Evolutionary conservation across 2,888 invertebrate genomes (phyloP).

Genomic region (Torymus auratus): DNA sequence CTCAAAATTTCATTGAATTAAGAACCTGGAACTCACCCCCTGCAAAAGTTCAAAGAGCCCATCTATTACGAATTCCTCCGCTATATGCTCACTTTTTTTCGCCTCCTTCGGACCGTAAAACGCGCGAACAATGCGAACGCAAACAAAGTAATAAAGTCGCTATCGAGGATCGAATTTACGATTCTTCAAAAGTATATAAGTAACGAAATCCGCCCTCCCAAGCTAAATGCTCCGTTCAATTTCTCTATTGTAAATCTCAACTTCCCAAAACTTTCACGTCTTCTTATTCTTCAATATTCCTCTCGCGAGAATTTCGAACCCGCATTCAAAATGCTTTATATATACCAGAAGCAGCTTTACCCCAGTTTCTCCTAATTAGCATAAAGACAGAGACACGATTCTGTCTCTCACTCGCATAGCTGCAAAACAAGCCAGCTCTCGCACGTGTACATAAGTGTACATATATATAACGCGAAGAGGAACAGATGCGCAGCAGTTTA

Average conservation of each 20-base stretch:
- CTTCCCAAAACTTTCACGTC: neutral
- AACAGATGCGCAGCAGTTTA: neutral
- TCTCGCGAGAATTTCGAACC: no score
- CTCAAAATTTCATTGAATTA: no score
- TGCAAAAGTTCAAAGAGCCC: no score
- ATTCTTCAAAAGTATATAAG: neutral
- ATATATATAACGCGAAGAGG: neutral
- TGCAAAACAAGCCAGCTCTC: neutral
- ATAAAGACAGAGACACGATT: neutral
- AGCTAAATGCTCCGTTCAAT: neutral
- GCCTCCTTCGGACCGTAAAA: neutral
- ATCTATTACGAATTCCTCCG: no score
- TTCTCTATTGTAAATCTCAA: neutral
- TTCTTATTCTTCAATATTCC: no score
- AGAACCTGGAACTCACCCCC: no score
- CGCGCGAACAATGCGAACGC: neutral
- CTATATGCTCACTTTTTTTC: neutral
- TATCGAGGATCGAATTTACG: constrained; percentile 10
- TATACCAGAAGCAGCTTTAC: neutral
- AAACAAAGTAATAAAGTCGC: constrained; percentile 38
- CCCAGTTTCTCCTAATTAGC: constrained; percentile 23
- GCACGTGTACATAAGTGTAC: no score
- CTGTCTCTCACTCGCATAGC: neutral
- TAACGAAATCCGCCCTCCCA: neutral
- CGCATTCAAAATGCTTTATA: neutral